These are phyloP conservation scores for Sebastes iracundus DNA, from an alignment of 2,797 vertebrate genomes.

Conservation along the genomic window DNA sequence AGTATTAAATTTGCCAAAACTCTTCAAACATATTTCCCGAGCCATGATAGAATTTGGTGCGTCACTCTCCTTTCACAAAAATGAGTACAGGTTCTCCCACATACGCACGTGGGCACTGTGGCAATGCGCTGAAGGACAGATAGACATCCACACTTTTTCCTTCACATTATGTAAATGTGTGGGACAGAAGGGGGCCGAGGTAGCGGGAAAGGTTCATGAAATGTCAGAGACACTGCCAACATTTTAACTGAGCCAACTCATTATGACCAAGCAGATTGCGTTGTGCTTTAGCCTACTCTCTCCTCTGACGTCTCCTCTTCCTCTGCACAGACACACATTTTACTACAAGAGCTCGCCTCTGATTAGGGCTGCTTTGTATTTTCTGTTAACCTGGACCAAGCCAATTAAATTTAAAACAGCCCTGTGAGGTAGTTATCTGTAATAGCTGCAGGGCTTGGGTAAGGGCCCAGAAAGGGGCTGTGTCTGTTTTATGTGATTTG, in stretches of 20 bases:
- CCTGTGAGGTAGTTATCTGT: constrained; percentile 54
- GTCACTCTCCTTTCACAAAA: constrained; percentile 26
- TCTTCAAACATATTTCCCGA: not conserved
- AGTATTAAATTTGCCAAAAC: not conserved
- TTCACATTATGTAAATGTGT: constrained; percentile 51
- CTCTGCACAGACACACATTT: constrained; percentile 28
- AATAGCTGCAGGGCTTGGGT: constrained; percentile 43
- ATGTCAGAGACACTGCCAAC: constrained; percentile 67
- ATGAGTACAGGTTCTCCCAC: constrained; percentile 4
- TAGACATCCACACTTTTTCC: constrained; percentile 10
- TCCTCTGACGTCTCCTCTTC: constrained; percentile 14
- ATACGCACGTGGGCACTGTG: constrained; percentile 44
- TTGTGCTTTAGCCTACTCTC: constrained; percentile 14
- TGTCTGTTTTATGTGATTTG: constrained; percentile 62
- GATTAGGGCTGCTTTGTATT: constrained; percentile 42
- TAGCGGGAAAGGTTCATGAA: constrained; percentile 67
- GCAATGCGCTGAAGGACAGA: constrained; percentile 44
- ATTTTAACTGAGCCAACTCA: constrained; percentile 47
- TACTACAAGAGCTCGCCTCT: constrained; percentile 27
- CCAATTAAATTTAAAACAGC: constrained; percentile 49
- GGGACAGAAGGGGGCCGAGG: constrained; percentile 59
- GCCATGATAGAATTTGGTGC: not conserved
- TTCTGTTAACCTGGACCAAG: constrained; percentile 47
- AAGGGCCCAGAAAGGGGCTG: constrained; percentile 32
- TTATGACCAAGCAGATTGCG: constrained; percentile 42